These are phyloP conservation scores for Calephelis perditalis DNA, from an alignment of 2,888 invertebrate species.

Conservation along the genomic window DNA sequence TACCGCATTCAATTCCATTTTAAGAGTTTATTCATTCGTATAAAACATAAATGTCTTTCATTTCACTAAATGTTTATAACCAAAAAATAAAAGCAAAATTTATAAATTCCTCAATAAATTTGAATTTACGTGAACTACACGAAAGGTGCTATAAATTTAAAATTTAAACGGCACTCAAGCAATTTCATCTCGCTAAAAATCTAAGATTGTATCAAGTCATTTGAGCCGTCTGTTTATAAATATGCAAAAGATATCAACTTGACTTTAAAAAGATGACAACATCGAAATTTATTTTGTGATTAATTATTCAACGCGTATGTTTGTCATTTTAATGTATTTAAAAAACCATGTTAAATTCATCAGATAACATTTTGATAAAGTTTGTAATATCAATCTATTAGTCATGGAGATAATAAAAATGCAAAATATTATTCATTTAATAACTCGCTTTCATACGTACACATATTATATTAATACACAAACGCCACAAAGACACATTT, in stretches of 20 bases:
- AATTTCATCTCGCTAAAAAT: conserved; percentile 2
- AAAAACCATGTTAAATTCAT: conserved; percentile 7
- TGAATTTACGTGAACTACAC: too few relatives aligned
- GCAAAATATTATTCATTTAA: too few relatives aligned
- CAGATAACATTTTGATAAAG: conserved; percentile 1
- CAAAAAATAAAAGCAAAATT: neutral
- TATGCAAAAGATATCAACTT: conserved; percentile 3
- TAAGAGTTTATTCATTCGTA: too few relatives aligned
- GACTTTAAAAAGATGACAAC: neutral
- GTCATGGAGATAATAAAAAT: too few relatives aligned
- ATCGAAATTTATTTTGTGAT: neutral
- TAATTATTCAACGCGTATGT: conserved; percentile 3
- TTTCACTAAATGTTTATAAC: neutral
- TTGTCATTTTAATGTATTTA: conserved; percentile 5
- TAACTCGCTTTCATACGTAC: too few relatives aligned
- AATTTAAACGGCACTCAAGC: neutral
- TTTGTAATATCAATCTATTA: neutral
- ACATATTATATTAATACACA: too few relatives aligned
- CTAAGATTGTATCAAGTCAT: conserved; percentile 9
- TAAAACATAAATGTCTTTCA: too few relatives aligned
- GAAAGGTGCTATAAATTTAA: neutral
- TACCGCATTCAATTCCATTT: too few relatives aligned
- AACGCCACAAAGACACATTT: too few relatives aligned
- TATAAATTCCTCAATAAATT: too few relatives aligned
- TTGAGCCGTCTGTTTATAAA: conserved; percentile 9